Evolutionary conservation across 2,797 vertebrate genomes (phyloP).

Genomic region (Syngnathus acus): DNA sequence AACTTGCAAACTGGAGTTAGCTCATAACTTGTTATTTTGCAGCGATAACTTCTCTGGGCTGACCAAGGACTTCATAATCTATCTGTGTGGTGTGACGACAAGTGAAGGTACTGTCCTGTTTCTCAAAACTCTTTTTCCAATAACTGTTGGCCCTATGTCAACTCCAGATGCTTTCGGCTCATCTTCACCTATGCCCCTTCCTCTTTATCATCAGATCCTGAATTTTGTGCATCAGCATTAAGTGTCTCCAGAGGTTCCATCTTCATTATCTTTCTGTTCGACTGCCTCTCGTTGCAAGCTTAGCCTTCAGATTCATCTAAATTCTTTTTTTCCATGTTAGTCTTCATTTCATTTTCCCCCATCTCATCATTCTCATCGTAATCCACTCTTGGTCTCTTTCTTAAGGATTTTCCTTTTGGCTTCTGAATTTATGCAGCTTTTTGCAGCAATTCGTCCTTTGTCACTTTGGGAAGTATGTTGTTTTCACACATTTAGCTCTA

Average conservation of each 20-base stretch:
- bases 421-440: not conserved
- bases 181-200: not conserved
- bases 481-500: not conserved
- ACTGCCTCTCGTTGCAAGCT: too few relatives aligned
- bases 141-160: not conserved
- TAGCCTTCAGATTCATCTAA: too few relatives aligned
- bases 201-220: not conserved
- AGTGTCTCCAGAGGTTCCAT: not conserved
- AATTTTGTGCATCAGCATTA: not conserved
- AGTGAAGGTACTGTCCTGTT: not conserved
- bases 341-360: not conserved
- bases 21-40: too few relatives aligned
- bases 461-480: too few relatives aligned
- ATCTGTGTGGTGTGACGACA: too few relatives aligned
- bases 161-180: not conserved
- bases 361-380: not conserved
- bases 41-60: too few relatives aligned
- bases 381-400: not conserved
- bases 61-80: too few relatives aligned
- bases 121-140: not conserved
- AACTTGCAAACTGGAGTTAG: too few relatives aligned
- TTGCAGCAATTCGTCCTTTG: not conserved
- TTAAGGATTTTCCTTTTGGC: not conserved
- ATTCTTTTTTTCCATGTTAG: not conserved
- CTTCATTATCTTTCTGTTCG: not conserved